Evolutionary conservation across 2,888 invertebrate species (phyloP), one percentile per base, ranked within the genome.

Genomic region (Phlogophora meticulosa): DNA sequence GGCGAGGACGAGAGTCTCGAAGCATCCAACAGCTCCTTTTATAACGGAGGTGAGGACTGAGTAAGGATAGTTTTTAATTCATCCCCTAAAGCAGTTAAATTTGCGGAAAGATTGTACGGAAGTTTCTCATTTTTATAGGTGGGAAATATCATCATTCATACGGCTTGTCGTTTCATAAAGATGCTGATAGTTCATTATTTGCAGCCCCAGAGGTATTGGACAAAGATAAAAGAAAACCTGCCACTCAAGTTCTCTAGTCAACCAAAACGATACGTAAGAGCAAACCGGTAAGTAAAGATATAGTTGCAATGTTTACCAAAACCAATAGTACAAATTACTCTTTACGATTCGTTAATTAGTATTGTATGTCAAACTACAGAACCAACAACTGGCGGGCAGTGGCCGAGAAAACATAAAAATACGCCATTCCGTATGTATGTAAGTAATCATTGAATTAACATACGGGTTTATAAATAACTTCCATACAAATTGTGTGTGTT

Each of bases 291-390:
- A 63, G n/a, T 22, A 55, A 48, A 71, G 32, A 69, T 57, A 69
- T 61, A 67, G 72, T 78, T 74, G 83, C 81, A 82, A 71, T 78
- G 45, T 78, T 78, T 76, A 70, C 66, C 10, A 28, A 48, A 53
- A 57, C 42, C 46, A 22, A 67, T 56, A 51, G 72, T 63, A 81
- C 81, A 78, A 76, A 81, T 78, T 68, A 83, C 72, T 68, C 65
- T 79, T 68, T 80, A 63, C 65, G 74, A 79, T 76, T 64, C 34
- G 55, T 73, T 81, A 81, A 82, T 82, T 82, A 82, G 81, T 76
- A 48, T 43, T 60, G 58, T 56, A 58, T 68, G 72, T 80, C 71
- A 76, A 82, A 83, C 72, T 67, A 74, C 40, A 64, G 46, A 65
- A 59, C 20, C 80, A 57, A 82, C 72, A 72, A 20, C 22, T 42